Evolutionary conservation across 2,888 invertebrate species (phyloP).

Genomic region (Hyposoter didymator): DNA sequence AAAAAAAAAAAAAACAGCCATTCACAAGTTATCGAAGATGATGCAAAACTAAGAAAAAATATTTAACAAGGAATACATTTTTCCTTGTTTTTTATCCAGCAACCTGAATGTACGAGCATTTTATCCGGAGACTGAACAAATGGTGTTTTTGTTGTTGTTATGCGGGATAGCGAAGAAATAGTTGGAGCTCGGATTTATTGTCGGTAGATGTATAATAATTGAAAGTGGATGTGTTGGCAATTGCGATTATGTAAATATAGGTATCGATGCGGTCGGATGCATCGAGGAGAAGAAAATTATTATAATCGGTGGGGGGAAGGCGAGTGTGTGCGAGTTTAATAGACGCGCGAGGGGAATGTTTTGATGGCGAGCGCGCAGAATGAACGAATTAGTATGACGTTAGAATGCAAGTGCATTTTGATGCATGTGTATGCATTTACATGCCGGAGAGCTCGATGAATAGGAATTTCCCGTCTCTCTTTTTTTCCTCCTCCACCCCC

Average conservation of each 20-base stretch:
- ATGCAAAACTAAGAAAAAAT: too few relatives aligned
- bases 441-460: slow-evolving; percentile 14
- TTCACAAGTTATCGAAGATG: too few relatives aligned
- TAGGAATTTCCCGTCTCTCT: neutral
- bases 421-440: slow-evolving; percentile 2
- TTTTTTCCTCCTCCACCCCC: neutral
- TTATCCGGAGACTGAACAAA: neutral
- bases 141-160: neutral
- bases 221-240: slow-evolving; percentile 35
- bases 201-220: slow-evolving; percentile 38
- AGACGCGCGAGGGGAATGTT: slow-evolving; percentile 22
- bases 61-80: too few relatives aligned
- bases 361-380: slow-evolving; percentile 1
- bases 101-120: neutral
- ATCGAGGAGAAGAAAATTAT: slow-evolving; percentile 46
- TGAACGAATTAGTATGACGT: slow-evolving; percentile 39
- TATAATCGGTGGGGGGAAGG: slow-evolving; percentile 62
- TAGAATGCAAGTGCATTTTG: slow-evolving; percentile 7
- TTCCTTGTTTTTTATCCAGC: too few relatives aligned
- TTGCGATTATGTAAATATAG: slow-evolving; percentile 61
- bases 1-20: too few relatives aligned
- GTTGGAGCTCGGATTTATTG: neutral
- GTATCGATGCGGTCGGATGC: slow-evolving; percentile 16
- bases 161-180: neutral
- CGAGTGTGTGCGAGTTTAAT: neutral